phyloP scores from a whole-genome alignment of 2,797 vertebrate species.

The Typhlichthys subterraneus region DNA sequence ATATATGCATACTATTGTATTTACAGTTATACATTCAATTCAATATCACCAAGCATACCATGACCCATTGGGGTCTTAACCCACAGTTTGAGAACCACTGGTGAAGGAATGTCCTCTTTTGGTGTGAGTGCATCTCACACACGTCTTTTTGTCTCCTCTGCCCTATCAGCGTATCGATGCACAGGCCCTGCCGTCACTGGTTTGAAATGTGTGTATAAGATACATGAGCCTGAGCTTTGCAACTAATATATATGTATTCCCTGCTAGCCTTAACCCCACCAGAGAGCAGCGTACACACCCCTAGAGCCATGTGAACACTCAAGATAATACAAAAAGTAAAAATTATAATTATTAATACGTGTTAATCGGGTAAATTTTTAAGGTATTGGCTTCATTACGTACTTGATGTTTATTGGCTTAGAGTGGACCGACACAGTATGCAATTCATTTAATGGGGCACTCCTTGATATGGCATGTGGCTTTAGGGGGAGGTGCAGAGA shows the following conservation, averaged over 20 bases:
- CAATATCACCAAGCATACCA: not conserved
- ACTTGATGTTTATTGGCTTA: not conserved
- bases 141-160: constrained; percentile 68
- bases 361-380: not conserved
- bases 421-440: not conserved
- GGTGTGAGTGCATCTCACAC: constrained; percentile 55
- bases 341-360: too few relatives aligned
- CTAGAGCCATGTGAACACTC: constrained; percentile 1
- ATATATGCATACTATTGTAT: not conserved
- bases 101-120: constrained; percentile 6
- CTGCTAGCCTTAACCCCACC: constrained; percentile 53
- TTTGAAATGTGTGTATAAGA: constrained; percentile 83
- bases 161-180: constrained; percentile 77
- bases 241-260: constrained; percentile 52
- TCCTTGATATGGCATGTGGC: not conserved
- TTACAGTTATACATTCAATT: too few relatives aligned
- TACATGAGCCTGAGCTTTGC: constrained; percentile 67
- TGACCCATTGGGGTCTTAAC: too few relatives aligned
- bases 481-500: not conserved
- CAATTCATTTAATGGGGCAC: too few relatives aligned
- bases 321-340: not conserved
- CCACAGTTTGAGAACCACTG: too few relatives aligned
- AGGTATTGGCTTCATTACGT: not conserved
- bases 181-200: constrained; percentile 68
- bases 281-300: constrained; percentile 38